Evolutionary conservation across 2,113 vertebrate species (phyloP), one percentile per base, ranked within the genome.

Genomic region (Rhinopomastus cyanomelas): DNA sequence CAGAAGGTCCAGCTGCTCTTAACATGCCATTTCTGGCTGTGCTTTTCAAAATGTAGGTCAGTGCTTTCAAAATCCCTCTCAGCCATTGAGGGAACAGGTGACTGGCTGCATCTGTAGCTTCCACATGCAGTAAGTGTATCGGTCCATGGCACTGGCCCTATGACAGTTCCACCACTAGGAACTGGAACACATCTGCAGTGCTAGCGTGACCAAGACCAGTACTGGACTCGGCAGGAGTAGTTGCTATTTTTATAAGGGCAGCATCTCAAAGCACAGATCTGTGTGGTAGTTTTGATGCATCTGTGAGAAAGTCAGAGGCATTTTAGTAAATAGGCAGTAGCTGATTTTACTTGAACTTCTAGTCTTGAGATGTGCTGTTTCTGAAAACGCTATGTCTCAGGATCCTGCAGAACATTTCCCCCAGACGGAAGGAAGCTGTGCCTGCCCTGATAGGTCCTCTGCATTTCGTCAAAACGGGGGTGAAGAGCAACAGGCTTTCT

Each of bases 1-100:
- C 88, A 89, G 87, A 89, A 96, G 80, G 83, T 94, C 87, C 56
- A 88, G 93, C 91, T 95, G 87, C 79, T 92, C 84, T 79, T 86
- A 75, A 0, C 44, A 75, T 71, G 32, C 55, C n/a, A 1, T 83
- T 87, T n/a, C 67, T 94, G 72, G 30, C 82, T 81, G 17, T 85
- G 73, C 76, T 79, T 12, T 87, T 88, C 67, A 78, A 75, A 95
- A 93, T 93, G 57, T 94, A 95, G 94, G 92, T 95, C 89, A 94
- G 8, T 1, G 66, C 53, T 85, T 88, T 90, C 51, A 79, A 46
- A 86, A 79, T 68, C 72, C 34, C 59, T 83, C 1, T 8, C 73
- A 86, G 87, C 85, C 0, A 0, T 77, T 69, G 84, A 85, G 84
- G 85, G 56, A 46, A 80, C 87, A 93, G 92, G 91, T 95, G 94